Conservation (phyloP, 2,888 invertebrate genomes). For the Conchocele bisecta region DNA sequence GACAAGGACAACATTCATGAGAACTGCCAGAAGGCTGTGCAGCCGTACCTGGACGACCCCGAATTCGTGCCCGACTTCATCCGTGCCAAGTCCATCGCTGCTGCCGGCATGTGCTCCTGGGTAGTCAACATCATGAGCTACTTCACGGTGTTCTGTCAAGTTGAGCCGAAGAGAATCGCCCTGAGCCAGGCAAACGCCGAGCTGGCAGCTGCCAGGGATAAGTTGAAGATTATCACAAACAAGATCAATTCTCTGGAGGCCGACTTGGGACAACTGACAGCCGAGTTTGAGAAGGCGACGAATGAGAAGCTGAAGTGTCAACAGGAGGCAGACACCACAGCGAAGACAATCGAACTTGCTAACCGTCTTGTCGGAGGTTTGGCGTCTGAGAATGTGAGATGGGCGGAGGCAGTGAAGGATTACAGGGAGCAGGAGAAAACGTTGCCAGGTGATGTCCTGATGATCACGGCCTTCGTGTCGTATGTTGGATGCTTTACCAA, state of each 20-base stretch:
- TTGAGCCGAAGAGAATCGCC: slow-evolving; percentile 96
- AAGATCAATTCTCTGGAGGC: slow-evolving; percentile 96
- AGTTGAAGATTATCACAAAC: slow-evolving; percentile 91
- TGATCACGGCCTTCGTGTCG: slow-evolving; percentile 98
- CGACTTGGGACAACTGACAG: slow-evolving; percentile 93
- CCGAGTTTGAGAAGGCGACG: slow-evolving; percentile 96
- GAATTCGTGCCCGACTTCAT: slow-evolving; percentile 98
- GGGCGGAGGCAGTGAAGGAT: slow-evolving; percentile 93
- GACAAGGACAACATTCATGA: slow-evolving; percentile 99
- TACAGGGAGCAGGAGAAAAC: slow-evolving; percentile 94
- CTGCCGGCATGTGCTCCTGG: slow-evolving; percentile 98
- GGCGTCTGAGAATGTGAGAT: slow-evolving; percentile 97
- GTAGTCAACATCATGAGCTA: slow-evolving; percentile 97
- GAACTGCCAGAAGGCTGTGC: slow-evolving; percentile 95
- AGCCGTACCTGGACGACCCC: slow-evolving; percentile 94
- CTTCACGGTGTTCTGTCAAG: slow-evolving; percentile 96
- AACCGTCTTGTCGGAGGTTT: slow-evolving; percentile 96
- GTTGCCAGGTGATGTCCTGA: slow-evolving; percentile 94
- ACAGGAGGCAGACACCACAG: slow-evolving; percentile 96
- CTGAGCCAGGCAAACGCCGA: slow-evolving; percentile 96
- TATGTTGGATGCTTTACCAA: slow-evolving; percentile 98
- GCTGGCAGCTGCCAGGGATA: slow-evolving; percentile 94
- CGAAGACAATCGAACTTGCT: slow-evolving; percentile 94
- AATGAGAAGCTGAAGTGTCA: slow-evolving; percentile 93
- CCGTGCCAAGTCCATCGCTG: slow-evolving; percentile 94